Percentiles rank a stretch among this genome's conserved stretches.
Evolutionary conservation across 2,797 vertebrate species (phyloP).

Genomic region (Intellagama lesueurii): DNA sequence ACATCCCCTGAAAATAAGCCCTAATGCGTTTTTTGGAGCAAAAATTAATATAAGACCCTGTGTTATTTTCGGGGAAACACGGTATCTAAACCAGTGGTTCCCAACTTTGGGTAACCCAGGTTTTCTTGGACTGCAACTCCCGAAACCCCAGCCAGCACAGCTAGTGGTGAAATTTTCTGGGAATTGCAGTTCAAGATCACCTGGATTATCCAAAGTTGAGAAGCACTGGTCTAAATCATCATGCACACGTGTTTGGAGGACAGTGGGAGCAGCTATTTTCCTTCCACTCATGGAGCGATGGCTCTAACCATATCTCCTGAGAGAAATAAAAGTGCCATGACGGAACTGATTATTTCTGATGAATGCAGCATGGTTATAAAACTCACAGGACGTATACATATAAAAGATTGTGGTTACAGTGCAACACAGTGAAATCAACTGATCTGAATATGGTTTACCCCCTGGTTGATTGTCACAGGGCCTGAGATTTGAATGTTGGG

Average conservation of each 20-base stretch:
- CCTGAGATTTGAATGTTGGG: not conserved
- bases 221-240: not conserved
- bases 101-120: not conserved
- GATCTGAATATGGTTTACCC: not conserved
- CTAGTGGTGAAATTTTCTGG: too few species aligned
- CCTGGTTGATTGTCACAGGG: not conserved
- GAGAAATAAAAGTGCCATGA: not conserved
- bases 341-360: not conserved
- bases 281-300: not conserved
- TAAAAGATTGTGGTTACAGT: not conserved
- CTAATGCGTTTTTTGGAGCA: too few species aligned
- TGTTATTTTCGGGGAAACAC: too few species aligned
- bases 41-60: too few species aligned
- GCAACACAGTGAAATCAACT: not conserved
- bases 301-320: not conserved
- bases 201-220: too few species aligned
- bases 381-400: too few species aligned
- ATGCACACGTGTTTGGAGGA: not conserved
- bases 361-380: not conserved
- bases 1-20: too few species aligned
- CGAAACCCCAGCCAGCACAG: too few species aligned
- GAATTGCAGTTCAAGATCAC: too few species aligned
- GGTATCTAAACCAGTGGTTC: too few species aligned
- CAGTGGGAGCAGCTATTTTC: not conserved
- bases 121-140: too few species aligned